These are phyloP conservation scores for Danio kyathit DNA, from an alignment of 2,797 vertebrate species.

Conservation along the genomic window DNA sequence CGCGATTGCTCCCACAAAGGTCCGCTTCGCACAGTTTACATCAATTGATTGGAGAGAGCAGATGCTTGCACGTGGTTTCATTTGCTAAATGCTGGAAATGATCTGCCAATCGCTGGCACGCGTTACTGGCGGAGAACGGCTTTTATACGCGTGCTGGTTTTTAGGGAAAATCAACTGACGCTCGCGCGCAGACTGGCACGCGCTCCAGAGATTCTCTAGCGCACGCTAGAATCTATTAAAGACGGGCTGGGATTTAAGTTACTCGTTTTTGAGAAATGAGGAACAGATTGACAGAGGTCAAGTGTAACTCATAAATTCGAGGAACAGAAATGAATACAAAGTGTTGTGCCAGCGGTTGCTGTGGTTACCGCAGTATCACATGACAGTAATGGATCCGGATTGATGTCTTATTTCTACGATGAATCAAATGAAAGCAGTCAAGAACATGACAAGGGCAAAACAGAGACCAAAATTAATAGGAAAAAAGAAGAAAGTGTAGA, in stretches of 20 bases:
- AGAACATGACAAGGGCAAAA: neutral
- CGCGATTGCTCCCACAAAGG: conserved; percentile 59
- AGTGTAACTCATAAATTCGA: neutral
- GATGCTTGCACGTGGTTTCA: conserved; percentile 61
- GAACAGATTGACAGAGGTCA: neutral
- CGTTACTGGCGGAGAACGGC: conserved; percentile 45
- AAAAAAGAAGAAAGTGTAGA: neutral
- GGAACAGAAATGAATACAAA: neutral
- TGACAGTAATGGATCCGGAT: neutral
- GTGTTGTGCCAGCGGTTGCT: conserved; percentile 3
- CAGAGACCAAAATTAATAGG: neutral
- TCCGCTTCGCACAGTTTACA: conserved; percentile 64
- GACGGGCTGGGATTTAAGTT: neutral
- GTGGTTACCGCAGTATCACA: conserved; percentile 22
- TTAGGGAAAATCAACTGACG: conserved; percentile 7
- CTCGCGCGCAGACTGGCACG: conserved; percentile 1
- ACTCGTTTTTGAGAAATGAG: neutral
- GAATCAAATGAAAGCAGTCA: neutral
- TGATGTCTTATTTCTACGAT: neutral
- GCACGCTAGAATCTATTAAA: neutral
- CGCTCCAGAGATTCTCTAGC: neutral
- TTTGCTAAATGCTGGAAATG: conserved; percentile 64
- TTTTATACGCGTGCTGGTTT: conserved; percentile 15
- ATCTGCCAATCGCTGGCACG: conserved; percentile 68
- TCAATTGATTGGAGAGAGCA: conserved; percentile 72